A percentile compares a stretch with the other conserved stretches of the same genome.
These are phyloP conservation scores for Distichodus sexfasciatus DNA, from an alignment of 2,797 vertebrate species.

Conservation along the genomic window DNA sequence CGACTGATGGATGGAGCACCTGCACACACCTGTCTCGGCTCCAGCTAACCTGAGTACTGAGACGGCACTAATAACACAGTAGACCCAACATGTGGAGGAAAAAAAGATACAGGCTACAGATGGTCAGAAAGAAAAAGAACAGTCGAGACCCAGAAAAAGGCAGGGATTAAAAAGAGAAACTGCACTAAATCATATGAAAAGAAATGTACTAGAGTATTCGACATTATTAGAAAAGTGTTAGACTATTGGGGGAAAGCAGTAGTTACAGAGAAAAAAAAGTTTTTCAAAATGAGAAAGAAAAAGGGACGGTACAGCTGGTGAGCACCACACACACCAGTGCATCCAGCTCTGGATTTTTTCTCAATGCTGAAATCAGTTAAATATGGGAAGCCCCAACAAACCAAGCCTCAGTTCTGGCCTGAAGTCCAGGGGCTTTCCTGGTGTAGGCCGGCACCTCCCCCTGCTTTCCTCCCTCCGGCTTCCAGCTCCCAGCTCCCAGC, in stretches of 20 bases:
- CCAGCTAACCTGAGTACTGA: constrained; percentile 24
- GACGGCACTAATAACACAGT: constrained; percentile 27
- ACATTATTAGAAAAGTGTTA: too few species aligned
- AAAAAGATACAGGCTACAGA: constrained; percentile 9
- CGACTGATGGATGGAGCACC: constrained; percentile 72
- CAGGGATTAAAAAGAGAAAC: neutral
- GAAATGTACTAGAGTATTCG: neutral
- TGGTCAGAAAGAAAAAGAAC: constrained; percentile 20
- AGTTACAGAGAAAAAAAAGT: neutral
- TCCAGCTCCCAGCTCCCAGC: neutral
- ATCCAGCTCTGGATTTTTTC: constrained; percentile 30
- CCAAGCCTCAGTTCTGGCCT: constrained; percentile 28
- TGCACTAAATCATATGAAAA: neutral
- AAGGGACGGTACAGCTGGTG: neutral
- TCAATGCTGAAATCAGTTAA: constrained; percentile 30
- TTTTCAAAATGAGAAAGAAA: neutral
- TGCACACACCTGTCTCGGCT: constrained; percentile 71
- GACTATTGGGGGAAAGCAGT: neutral
- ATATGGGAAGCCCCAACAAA: constrained; percentile 44
- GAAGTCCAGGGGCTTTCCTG: constrained; percentile 41
- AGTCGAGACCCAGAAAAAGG: constrained; percentile 29
- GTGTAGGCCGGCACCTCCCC: constrained; percentile 21
- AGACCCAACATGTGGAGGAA: constrained; percentile 44
- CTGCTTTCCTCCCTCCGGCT: neutral
- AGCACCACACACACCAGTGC: constrained; percentile 45